Evolutionary conservation across 2,797 vertebrate species (phyloP).

Genomic region (Pitangus sulphuratus): DNA sequence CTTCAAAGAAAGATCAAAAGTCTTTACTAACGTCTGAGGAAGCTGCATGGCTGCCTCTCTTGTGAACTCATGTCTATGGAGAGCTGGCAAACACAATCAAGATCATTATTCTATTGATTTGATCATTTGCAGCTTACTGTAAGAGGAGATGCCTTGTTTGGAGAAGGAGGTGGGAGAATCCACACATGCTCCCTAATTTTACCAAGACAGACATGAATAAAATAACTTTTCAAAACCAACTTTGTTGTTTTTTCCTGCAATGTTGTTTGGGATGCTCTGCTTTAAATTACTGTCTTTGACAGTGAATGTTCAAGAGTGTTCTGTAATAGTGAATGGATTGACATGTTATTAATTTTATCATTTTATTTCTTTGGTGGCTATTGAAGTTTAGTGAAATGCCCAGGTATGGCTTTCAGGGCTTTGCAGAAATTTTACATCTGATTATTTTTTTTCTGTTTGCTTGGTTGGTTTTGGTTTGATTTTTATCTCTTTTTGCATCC

Average conservation of each 20-base stretch:
- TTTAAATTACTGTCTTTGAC: neutral
- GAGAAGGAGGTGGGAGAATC: neutral
- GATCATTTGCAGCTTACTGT: neutral
- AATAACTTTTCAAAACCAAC: neutral
- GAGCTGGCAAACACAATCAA: constrained; percentile 4
- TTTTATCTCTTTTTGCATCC: neutral
- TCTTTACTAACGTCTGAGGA: constrained; percentile 50
- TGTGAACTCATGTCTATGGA: constrained; percentile 59
- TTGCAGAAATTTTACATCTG: neutral
- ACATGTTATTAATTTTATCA: neutral
- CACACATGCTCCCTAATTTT: neutral
- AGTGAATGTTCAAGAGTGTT: neutral
- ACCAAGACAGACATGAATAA: neutral
- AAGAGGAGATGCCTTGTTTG: neutral
- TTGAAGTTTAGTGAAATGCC: neutral
- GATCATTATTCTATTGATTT: neutral
- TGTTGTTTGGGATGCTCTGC: neutral
- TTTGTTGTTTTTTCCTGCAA: neutral
- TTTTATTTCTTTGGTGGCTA: neutral
- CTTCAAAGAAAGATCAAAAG: constrained; percentile 72
- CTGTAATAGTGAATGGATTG: neutral
- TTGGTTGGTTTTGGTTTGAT: neutral
- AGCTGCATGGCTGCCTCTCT: constrained; percentile 32
- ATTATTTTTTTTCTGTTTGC: neutral
- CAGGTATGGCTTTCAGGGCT: neutral